Evolutionary conservation across 2,113 vertebrate genomes (phyloP).

Genomic region (Hassar affinis): DNA sequence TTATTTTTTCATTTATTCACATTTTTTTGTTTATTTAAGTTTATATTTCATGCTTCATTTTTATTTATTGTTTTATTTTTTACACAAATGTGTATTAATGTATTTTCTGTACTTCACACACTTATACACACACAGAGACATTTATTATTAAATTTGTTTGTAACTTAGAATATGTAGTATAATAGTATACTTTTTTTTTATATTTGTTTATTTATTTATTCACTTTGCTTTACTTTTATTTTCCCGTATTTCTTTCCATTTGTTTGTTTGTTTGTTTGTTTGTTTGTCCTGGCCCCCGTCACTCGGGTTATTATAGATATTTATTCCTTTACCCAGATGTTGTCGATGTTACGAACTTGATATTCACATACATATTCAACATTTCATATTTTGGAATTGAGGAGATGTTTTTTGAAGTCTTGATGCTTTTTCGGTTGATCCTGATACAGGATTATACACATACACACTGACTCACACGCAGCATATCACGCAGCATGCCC

Average conservation of each 20-base stretch:
- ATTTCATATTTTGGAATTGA: neutral
- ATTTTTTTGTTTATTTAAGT: too few relatives aligned
- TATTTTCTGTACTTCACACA: too few relatives aligned
- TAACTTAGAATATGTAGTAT: too few relatives aligned
- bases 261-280: neutral
- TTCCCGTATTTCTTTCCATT: neutral
- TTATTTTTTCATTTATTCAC: too few relatives aligned
- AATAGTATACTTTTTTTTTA: too few relatives aligned
- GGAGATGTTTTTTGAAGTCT: neutral
- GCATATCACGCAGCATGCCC: constrained; percentile 44
- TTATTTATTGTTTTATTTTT: too few relatives aligned
- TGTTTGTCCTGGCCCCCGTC: neutral
- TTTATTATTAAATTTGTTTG: too few relatives aligned
- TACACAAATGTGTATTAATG: too few relatives aligned
- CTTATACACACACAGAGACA: too few relatives aligned
- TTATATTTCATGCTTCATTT: too few relatives aligned
- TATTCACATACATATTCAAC: neutral
- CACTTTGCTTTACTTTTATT: neutral
- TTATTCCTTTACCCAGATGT: neutral
- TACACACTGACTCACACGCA: neutral
- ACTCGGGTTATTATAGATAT: neutral
- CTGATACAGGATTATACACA: neutral
- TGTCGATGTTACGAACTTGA: neutral
- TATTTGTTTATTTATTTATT: neutral
- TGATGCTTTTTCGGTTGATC: neutral